Conservation (phyloP, 2,797 vertebrate genomes). For the Melanotaenia maccullochi region DNA sequence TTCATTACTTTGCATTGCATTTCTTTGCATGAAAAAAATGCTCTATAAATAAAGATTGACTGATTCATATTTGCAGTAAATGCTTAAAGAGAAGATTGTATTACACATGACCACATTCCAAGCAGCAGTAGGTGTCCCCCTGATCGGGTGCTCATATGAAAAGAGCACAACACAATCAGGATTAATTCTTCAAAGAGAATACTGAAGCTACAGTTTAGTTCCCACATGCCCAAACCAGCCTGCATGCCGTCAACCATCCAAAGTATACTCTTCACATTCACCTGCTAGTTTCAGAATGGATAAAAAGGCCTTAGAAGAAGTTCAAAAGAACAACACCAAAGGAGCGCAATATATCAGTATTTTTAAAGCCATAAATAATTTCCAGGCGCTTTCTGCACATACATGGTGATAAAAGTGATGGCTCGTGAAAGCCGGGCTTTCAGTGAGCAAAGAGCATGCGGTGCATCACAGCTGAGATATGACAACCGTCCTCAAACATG, state of each 20-base stretch:
- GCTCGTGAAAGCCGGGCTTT: conserved; percentile 72
- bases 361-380: conserved; percentile 82
- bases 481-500: conserved; percentile 76
- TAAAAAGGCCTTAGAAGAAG: conserved; percentile 63
- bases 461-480: conserved; percentile 70
- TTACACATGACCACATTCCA: conserved; percentile 26
- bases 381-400: conserved; percentile 74
- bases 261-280: conserved; percentile 52
- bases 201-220: conserved; percentile 35
- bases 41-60: background rate
- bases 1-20: too few relatives aligned
- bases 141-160: conserved; percentile 38
- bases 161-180: conserved; percentile 31
- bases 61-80: background rate
- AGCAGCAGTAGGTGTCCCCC: conserved; percentile 35
- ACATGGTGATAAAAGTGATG: conserved; percentile 77
- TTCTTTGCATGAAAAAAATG: too few relatives aligned
- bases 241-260: conserved; percentile 29
- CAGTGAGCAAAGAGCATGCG: conserved; percentile 59
- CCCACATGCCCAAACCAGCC: conserved; percentile 20
- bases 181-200: conserved; percentile 56
- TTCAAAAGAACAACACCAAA: conserved; percentile 71
- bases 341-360: conserved; percentile 71
- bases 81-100: conserved; percentile 30
- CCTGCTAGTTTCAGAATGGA: conserved; percentile 54